Evolutionary conservation across 1,140 invertebrate genomes (phyloP).

Genomic region (Portunus trituberculatus): DNA sequence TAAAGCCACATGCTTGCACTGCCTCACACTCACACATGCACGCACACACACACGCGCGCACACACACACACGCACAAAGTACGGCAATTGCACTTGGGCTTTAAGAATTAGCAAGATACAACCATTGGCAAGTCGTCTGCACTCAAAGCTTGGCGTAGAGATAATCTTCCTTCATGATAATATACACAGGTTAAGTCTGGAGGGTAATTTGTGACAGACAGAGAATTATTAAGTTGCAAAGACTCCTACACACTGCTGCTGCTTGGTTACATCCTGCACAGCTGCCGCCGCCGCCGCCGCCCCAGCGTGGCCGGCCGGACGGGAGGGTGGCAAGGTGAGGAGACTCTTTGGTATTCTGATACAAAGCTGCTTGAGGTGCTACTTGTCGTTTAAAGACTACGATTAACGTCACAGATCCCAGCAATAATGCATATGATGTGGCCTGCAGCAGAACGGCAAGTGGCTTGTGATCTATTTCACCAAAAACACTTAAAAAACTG

Average conservation of each 20-base stretch:
- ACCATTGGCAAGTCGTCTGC: constrained; percentile 67
- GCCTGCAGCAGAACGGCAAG: not conserved
- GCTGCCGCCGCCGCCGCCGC: not conserved
- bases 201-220: constrained; percentile 65
- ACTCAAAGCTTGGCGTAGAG: constrained; percentile 65
- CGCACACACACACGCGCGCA: constrained; percentile 58
- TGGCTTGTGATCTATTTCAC: not conserved
- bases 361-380: constrained; percentile 48
- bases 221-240: constrained; percentile 36
- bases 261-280: not conserved
- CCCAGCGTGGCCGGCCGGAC: not conserved
- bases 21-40: constrained; percentile 41
- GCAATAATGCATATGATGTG: constrained; percentile 23
- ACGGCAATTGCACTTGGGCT: constrained; percentile 75
- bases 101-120: constrained; percentile 71
- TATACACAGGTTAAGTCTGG: constrained; percentile 51
- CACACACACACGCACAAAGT: constrained; percentile 57
- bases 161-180: not conserved
- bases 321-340: not conserved
- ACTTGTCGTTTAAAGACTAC: constrained; percentile 6
- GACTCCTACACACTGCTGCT: constrained; percentile 29
- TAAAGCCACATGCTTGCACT: constrained; percentile 57
- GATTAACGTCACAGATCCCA: not conserved
- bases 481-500: not conserved
- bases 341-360: constrained; percentile 60